Conservation (phyloP, 2,113 vertebrate genomes). For the Telmatochromis brachygnathus region DNA sequence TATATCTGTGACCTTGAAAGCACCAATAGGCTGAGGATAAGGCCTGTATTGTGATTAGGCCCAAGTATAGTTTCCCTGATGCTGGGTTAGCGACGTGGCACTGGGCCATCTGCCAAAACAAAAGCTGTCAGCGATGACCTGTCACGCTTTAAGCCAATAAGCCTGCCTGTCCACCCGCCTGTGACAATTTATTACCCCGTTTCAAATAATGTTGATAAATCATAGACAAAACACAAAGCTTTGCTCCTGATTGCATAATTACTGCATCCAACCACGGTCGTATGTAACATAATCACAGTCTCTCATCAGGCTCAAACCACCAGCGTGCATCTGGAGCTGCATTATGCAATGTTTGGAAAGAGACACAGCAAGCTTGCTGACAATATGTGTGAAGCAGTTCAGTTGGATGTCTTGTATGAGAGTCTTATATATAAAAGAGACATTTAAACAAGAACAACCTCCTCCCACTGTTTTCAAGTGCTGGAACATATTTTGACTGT, state of each 20-base stretch:
- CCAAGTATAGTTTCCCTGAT: neutral
- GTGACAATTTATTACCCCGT: constrained; percentile 41
- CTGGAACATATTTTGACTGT: constrained; percentile 34
- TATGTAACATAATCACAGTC: constrained; percentile 63
- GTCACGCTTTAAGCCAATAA: constrained; percentile 25
- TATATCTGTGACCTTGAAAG: constrained; percentile 28
- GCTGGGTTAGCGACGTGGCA: constrained; percentile 14
- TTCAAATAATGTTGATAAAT: constrained; percentile 55
- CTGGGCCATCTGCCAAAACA: constrained; percentile 51
- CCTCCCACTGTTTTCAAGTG: neutral
- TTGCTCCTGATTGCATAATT: constrained; percentile 63
- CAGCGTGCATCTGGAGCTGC: constrained; percentile 39
- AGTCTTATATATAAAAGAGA: neutral
- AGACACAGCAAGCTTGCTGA: neutral
- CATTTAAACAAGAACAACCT: neutral
- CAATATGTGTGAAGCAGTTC: neutral
- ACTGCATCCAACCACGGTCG: constrained; percentile 50
- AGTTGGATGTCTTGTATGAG: neutral
- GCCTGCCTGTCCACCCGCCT: neutral
- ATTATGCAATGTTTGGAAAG: constrained; percentile 56
- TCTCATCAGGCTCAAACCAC: constrained; percentile 66
- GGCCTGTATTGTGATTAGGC: constrained; percentile 8
- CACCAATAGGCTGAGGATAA: neutral
- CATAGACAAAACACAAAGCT: constrained; percentile 50
- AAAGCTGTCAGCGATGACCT: constrained; percentile 25